phyloP scores from a whole-genome alignment of 2,113 vertebrate species.

The Philantomba maxwellii region DNA sequence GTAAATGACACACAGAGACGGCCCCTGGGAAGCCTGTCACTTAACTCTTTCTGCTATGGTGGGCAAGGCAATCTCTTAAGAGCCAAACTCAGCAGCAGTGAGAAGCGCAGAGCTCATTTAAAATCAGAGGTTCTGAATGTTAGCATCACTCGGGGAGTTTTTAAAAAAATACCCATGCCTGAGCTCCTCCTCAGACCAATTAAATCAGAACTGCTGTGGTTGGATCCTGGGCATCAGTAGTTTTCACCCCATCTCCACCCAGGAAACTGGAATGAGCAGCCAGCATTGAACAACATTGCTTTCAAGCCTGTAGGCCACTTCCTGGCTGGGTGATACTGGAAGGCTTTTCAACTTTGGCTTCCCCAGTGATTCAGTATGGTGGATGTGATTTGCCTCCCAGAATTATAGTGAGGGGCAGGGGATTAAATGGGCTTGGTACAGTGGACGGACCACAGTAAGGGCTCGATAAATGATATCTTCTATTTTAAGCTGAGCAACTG shows the following conservation, averaged over 20 bases:
- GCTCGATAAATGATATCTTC: neutral
- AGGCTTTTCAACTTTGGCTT: neutral
- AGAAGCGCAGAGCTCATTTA: neutral
- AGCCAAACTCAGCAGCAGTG: neutral
- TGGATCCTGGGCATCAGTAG: neutral
- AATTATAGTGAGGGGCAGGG: neutral
- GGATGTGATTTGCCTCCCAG: neutral
- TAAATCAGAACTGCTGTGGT: neutral
- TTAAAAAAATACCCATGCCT: neutral
- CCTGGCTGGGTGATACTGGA: neutral
- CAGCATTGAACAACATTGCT: neutral
- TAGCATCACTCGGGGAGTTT: neutral
- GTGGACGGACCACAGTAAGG: neutral
- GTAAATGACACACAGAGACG: constrained; percentile 55
- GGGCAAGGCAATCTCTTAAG: neutral
- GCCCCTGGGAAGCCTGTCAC: constrained; percentile 50
- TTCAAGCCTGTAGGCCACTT: neutral
- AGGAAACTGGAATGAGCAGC: neutral
- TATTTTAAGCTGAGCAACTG: neutral
- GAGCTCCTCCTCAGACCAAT: neutral
- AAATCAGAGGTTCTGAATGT: neutral
- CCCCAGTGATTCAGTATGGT: neutral
- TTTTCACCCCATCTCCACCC: neutral
- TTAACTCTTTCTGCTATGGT: constrained; percentile 49
- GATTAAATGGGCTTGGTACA: neutral